Conservation (phyloP, 2,797 vertebrate species). For the Anabas testudineus region DNA sequence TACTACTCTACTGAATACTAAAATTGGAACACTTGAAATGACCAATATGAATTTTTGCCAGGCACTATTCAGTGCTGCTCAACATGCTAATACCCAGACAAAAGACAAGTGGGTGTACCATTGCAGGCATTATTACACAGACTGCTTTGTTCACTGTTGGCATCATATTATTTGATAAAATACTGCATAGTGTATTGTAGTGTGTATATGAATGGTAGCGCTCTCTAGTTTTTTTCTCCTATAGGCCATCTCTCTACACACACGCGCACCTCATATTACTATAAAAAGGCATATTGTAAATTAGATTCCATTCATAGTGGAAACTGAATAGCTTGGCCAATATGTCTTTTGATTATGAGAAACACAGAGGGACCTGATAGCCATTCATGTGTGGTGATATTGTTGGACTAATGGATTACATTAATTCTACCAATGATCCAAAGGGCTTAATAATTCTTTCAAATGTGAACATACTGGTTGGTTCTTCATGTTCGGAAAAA, state of each 20-base stretch:
- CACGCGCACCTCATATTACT: conserved; percentile 52
- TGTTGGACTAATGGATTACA: conserved; percentile 54
- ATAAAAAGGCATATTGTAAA: conserved; percentile 77
- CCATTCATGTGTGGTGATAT: conserved; percentile 71
- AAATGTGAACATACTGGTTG: conserved; percentile 38
- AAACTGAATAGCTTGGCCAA: conserved; percentile 77
- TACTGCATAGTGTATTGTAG: conserved; percentile 36
- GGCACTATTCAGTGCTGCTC: conserved; percentile 14
- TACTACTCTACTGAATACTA: background rate
- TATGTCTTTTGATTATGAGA: conserved; percentile 84
- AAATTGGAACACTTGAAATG: background rate
- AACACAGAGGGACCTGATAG: conserved; percentile 82
- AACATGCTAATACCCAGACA: conserved; percentile 26
- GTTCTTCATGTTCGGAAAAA: conserved; percentile 49
- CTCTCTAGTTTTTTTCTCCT: conserved; percentile 48
- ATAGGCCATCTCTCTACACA: conserved; percentile 35
- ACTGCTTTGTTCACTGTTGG: conserved; percentile 37
- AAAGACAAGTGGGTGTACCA: conserved; percentile 33
- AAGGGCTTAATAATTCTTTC: conserved; percentile 44
- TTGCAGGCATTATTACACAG: conserved; percentile 33
- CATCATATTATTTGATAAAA: conserved; percentile 60
- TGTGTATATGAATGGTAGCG: conserved; percentile 50
- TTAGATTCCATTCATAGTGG: conserved; percentile 79
- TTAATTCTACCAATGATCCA: conserved; percentile 55
- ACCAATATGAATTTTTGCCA: background rate